phyloP scores from a whole-genome alignment of 37 sponge, comb jelly and placozoan genomes.

The Bolinopsis microptera region DNA sequence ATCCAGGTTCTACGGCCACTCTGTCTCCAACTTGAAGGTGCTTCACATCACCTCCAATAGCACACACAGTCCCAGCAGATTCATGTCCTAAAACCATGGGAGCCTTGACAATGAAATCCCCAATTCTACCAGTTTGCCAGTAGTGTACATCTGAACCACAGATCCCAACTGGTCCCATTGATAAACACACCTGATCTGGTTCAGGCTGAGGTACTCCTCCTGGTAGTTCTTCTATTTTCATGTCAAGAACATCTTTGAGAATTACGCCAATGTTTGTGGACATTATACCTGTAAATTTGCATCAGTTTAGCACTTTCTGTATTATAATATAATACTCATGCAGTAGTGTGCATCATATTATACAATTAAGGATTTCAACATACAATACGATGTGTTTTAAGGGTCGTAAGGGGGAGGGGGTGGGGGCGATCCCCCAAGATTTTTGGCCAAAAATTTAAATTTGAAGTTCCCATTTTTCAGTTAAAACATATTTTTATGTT shows the following conservation, averaged over 20 bases:
- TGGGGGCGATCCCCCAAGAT: too few relatives aligned
- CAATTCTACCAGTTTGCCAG: constrained; percentile 83
- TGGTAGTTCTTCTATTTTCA: constrained; percentile 1
- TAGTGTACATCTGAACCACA: constrained; percentile 98
- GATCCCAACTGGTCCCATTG: constrained; percentile 92
- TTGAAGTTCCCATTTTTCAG: too few relatives aligned
- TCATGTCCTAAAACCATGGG: constrained; percentile 97
- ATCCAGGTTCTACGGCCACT: constrained; percentile 95
- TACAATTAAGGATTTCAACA: too few relatives aligned
- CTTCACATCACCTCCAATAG: constrained; percentile 84
- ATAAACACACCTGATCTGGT: constrained; percentile 78
- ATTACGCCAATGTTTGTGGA: constrained; percentile 27
- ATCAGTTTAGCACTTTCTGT: too few relatives aligned
- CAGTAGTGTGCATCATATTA: too few relatives aligned
- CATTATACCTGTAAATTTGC: too few relatives aligned
- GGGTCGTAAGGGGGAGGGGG: too few relatives aligned
- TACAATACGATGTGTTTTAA: too few relatives aligned
- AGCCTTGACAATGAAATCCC: constrained; percentile 88
- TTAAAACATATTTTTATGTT: too few relatives aligned
- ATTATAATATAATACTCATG: too few relatives aligned
- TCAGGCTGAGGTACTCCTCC: constrained; percentile 21
- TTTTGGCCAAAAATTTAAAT: too few relatives aligned
- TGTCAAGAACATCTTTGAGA: neutral
- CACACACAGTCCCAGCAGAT: constrained; percentile 79
- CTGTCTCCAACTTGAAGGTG: constrained; percentile 84